Evolutionary conservation across 1,140 invertebrate genomes (phyloP).

Genomic region (Odontomachus brunneus): DNA sequence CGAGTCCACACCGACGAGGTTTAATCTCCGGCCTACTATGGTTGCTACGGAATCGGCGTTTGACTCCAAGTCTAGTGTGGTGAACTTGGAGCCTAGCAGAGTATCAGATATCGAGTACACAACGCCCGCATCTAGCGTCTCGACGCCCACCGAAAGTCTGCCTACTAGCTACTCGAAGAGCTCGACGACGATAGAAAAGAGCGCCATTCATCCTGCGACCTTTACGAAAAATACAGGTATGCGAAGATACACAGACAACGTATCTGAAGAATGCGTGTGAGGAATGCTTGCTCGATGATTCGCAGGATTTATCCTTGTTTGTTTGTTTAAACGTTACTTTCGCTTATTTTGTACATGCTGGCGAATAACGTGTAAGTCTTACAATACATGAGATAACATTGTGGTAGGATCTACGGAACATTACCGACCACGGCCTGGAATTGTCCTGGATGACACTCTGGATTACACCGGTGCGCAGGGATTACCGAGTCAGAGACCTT

Average conservation of each 20-base stretch:
- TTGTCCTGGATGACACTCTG: constrained; percentile 91
- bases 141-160: constrained; percentile 79
- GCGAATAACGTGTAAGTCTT: not conserved
- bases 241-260: not conserved
- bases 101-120: constrained; percentile 30
- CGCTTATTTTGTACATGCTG: not conserved
- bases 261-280: not conserved
- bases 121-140: constrained; percentile 62
- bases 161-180: constrained; percentile 71
- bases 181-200: constrained; percentile 43
- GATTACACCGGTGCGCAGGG: constrained; percentile 81
- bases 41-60: constrained; percentile 34
- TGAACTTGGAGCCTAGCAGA: constrained; percentile 78
- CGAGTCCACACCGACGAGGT: constrained; percentile 76
- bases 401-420: constrained; percentile 56
- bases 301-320: too few species aligned
- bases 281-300: too few species aligned
- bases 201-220: not conserved
- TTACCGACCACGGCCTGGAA: constrained; percentile 90
- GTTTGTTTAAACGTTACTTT: too few species aligned
- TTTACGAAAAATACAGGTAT: constrained; percentile 65
- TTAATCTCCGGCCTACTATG: constrained; percentile 69
- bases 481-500: constrained; percentile 83
- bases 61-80: not conserved
- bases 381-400: constrained; percentile 15